Conservation (phyloP, 2,888 invertebrate species). For the Troides aeacus region DNA sequence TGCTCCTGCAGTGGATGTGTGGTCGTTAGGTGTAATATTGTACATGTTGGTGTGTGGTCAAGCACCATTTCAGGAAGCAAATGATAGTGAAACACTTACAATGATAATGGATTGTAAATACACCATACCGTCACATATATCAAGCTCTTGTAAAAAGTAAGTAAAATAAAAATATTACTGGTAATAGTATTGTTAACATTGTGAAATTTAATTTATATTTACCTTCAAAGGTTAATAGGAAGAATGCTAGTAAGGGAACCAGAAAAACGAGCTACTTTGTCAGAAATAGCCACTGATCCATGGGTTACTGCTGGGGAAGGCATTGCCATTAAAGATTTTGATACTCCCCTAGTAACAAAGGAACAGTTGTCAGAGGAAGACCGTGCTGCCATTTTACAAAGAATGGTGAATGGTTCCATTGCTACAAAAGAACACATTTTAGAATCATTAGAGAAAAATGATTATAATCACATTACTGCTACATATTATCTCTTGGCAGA, state of each 20-base stretch:
- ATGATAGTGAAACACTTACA: slow-evolving; percentile 99
- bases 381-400: slow-evolving; percentile 93
- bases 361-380: slow-evolving; percentile 96
- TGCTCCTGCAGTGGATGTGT: slow-evolving; percentile 99
- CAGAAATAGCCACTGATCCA: slow-evolving; percentile 91
- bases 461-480: slow-evolving; percentile 98
- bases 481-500: slow-evolving; percentile 98
- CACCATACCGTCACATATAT: slow-evolving; percentile 92
- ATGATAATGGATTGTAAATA: slow-evolving; percentile 99
- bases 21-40: slow-evolving; percentile 98
- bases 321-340: slow-evolving; percentile 78
- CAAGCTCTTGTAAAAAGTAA: slow-evolving; percentile 90
- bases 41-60: slow-evolving; percentile 99
- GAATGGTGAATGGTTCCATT: slow-evolving; percentile 97
- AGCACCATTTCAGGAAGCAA: slow-evolving; percentile 99
- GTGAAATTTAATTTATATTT: background rate
- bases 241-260: slow-evolving; percentile 97
- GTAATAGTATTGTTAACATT: background rate
- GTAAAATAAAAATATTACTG: background rate
- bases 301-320: slow-evolving; percentile 86
- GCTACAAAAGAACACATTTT: slow-evolving; percentile 96
- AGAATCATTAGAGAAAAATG: slow-evolving; percentile 95
- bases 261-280: slow-evolving; percentile 91
- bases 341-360: slow-evolving; percentile 91
- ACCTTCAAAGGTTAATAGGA: slow-evolving; percentile 86